Base-by-base conservation (phyloP, 2,113 vertebrate species). In the Cyanoliseus patagonus region DNA sequence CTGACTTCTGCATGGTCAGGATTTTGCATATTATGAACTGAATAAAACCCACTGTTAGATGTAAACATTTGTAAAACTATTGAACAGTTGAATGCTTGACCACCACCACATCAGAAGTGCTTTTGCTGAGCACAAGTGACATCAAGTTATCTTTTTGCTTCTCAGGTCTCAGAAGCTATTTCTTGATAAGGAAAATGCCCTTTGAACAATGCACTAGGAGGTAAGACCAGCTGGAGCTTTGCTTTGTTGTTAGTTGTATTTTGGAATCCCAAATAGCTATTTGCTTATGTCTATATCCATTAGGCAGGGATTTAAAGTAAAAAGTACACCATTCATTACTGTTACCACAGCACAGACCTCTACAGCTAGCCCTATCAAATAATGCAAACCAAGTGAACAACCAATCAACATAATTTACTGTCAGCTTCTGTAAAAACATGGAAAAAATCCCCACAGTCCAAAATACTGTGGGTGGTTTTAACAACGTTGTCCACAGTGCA, bases 261-360 rank as follows among this genome's bases (percentile, higher is more conserved):
- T 94, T 94, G 82, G 87, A 94, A 96, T 92, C 61, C 67, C 83
- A 82, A 96, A 63, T 82, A 97, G 85, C 92, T 94, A 91, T 85
- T 94, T 93, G 91, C 72, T 75, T 94, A 68, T 83, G 96, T 97
- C 96, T 96, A 83, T 98, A 97, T 96, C 95, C 95, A 94, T 97
- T 97, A 96, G 87, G 62, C 82, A 93, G 85, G 90, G 83, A 84
- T 96, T 93, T 96, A 96, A 97, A 96, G 74, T 51, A 89, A 94
- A 86, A 92, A 81, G 68, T 77, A 79, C 90, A 85, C 83, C 81
- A 92, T 95, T 96, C 19, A 86, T 96, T 97, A 88, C 87, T 91
- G 83, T 95, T 95, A 86, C 95, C 41, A 2, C 90, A 96, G 88
- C 24, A 23, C 66, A 90, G 73, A 57, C 35, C 62, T 95, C 92